These are phyloP conservation scores for Clytia hemisphaerica DNA, from an alignment of 30 jellyfish, hydroid and myxozoan species.

Conservation along the genomic window DNA sequence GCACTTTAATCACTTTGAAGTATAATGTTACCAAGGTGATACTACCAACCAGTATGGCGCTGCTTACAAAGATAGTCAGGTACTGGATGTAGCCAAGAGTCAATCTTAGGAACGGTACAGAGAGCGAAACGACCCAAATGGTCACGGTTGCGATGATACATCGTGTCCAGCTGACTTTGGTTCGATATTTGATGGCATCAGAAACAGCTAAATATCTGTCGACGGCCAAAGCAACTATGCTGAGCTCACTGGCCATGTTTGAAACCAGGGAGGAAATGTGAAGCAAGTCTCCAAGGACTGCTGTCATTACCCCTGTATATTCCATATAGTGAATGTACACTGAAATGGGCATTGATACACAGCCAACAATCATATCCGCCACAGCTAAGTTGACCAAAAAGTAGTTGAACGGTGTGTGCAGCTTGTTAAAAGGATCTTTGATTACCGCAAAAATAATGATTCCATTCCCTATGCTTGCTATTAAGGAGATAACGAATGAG, in stretches of 20 bases:
- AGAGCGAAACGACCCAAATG: slow-evolving; percentile 18
- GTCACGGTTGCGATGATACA: neutral
- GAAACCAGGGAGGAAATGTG: slow-evolving; percentile 16
- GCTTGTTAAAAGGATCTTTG: slow-evolving; percentile 24
- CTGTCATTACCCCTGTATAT: neutral
- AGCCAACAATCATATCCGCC: slow-evolving; percentile 17
- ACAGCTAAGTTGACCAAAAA: slow-evolving; percentile 34
- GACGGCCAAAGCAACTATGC: slow-evolving; percentile 16
- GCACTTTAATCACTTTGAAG: neutral
- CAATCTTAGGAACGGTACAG: neutral
- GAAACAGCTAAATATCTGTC: slow-evolving; percentile 32
- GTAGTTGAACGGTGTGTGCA: slow-evolving; percentile 27
- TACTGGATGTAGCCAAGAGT: slow-evolving; percentile 11
- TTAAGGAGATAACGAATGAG: slow-evolving; percentile 28
- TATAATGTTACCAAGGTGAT: neutral
- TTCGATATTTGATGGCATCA: neutral
- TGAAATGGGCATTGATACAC: slow-evolving; percentile 20
- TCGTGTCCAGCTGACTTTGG: slow-evolving; percentile 12
- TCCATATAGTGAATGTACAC: slow-evolving; percentile 6
- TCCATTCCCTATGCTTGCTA: slow-evolving; percentile 27
- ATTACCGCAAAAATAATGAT: slow-evolving; percentile 10
- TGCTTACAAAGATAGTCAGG: slow-evolving; percentile 15
- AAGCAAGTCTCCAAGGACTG: neutral
- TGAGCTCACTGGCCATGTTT: slow-evolving; percentile 7
- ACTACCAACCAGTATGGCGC: neutral